A percentile compares a stretch with the other conserved stretches of the same genome.
These are phyloP conservation scores for Saccopteryx leptura DNA, from an alignment of 2,113 vertebrate species.

Conservation along the genomic window DNA sequence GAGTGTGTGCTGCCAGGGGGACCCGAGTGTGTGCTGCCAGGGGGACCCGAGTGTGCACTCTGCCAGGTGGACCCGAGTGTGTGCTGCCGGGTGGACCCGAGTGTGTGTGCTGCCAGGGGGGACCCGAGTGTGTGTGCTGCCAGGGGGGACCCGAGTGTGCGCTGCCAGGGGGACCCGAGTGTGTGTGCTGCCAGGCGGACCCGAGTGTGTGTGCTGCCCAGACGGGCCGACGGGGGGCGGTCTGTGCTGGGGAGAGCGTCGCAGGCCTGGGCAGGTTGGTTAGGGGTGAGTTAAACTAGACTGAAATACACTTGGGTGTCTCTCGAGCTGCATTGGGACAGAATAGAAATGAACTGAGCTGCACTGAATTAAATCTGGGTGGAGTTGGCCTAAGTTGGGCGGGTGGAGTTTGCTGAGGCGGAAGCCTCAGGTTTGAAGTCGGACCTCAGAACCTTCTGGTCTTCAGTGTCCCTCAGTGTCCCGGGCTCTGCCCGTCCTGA, in stretches of 20 bases:
- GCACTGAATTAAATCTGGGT: not conserved
- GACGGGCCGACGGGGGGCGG: not conserved
- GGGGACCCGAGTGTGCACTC: too few relatives aligned
- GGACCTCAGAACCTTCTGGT: not conserved
- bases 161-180: too few relatives aligned
- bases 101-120: too few relatives aligned
- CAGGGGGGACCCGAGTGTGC: too few relatives aligned
- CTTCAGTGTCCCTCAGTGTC: accelerated
- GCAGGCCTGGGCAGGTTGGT: not conserved
- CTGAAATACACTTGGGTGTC: not conserved
- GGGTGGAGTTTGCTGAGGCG: not conserved
- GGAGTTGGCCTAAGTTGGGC: too few relatives aligned
- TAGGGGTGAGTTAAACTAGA: not conserved
- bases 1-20: too few relatives aligned
- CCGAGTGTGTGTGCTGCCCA: too few relatives aligned
- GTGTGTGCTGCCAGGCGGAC: too few relatives aligned
- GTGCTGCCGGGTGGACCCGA: too few relatives aligned
- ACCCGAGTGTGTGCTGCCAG: too few relatives aligned
- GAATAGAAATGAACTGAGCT: not conserved
- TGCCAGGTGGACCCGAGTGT: too few relatives aligned
- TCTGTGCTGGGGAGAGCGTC: not conserved
- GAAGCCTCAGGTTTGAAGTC: not conserved
- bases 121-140: too few relatives aligned
- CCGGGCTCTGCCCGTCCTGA: accelerated
- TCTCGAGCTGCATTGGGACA: not conserved